Base-by-base conservation (phyloP, 2,113 vertebrate species). In the Furnarius figulus region DNA sequence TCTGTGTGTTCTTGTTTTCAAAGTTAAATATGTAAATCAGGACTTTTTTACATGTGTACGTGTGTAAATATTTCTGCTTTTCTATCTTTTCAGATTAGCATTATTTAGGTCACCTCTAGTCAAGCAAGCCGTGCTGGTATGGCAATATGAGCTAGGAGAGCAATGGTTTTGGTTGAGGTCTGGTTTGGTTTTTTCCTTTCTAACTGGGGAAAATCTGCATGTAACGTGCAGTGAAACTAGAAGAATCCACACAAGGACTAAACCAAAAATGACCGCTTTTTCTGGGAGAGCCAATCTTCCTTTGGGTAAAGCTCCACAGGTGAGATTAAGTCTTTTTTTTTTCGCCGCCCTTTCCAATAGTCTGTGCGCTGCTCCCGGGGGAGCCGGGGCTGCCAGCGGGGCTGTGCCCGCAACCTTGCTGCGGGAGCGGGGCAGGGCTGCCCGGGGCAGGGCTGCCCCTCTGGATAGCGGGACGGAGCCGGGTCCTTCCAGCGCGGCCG, bases 301-400 rank as follows among this genome's bases (percentile, higher is more conserved):
- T 61, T 47, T 12, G 44, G 22, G 47, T 31, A 23, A 31, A 87
- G 44, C 77, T 49, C 56, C 56, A 13, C 50, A 55, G 93, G 61
- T 93, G 52, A 44, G 28, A n/a, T 10, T 2, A 14, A 42, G 40
- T 42, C 12, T 6, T 13, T 14, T 42, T 42, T 42, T 42, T 42
- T 42, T 42, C 40, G 40, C 3, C 15, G 11, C 46, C 3, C 10
- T 24, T 23, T 5, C 1, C 39, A 8, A 0, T 1, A 0, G 0
- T 2, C 63, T 3, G 27, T 7, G 8, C 30, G 2, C 18, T 1
- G 30, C 25, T 71, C 6, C 67, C 22, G 3, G 4, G 5, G 1
- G 33, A 14, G 42, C 46, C 72, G 25, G 7, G 87, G 75, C 74
- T 44, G 81, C 53, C 35, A 12, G 28, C 12, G 25, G 4, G 17